Conservation (phyloP, 2,888 invertebrate genomes). For the Eulithis prunata region DNA sequence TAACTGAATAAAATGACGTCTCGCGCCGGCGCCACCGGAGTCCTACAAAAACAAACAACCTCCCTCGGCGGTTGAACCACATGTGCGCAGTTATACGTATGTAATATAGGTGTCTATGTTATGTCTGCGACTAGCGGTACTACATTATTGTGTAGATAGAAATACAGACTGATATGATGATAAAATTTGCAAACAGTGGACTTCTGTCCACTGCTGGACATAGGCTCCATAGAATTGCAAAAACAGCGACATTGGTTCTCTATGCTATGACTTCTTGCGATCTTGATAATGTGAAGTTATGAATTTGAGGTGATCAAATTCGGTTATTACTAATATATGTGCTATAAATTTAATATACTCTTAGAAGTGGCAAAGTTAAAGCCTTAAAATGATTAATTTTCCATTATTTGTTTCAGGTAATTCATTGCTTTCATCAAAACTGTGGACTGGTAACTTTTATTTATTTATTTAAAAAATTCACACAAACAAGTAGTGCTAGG, state of each 20-base stretch:
- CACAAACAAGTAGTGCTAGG: too few species aligned
- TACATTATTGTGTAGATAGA: not conserved
- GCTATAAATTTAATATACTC: too few species aligned
- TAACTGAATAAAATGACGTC: conserved; percentile 14
- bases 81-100: conserved; percentile 6
- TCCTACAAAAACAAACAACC: conserved; percentile 22
- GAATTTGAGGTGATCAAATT: not conserved
- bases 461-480: too few species aligned
- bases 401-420: conserved; percentile 19
- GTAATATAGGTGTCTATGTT: not conserved
- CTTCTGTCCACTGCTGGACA: too few species aligned
- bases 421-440: not conserved
- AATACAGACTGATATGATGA: too few species aligned
- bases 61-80: conserved; percentile 10
- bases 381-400: not conserved
- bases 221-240: too few species aligned
- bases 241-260: too few species aligned
- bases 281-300: too few species aligned
- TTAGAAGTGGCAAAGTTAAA: too few species aligned
- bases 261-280: too few species aligned
- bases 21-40: conserved; percentile 10
- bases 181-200: too few species aligned
- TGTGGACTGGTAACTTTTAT: not conserved
- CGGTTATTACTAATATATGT: too few species aligned
- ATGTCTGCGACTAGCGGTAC: not conserved